Evolutionary conservation across 2,113 vertebrate species (phyloP).

Genomic region (Zapornia atra): DNA sequence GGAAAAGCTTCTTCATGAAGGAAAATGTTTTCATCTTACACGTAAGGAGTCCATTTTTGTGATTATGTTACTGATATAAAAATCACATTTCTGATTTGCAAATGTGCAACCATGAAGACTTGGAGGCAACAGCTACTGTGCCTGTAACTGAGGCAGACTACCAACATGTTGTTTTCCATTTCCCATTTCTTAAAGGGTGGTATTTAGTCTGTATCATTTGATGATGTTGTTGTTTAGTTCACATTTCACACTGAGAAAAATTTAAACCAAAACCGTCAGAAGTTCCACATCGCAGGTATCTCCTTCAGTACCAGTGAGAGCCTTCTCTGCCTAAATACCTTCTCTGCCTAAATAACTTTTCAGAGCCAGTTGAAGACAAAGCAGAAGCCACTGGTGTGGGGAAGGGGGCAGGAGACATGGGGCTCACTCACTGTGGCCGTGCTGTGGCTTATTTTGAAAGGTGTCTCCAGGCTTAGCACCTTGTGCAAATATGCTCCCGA

Average conservation of each 20-base stretch:
- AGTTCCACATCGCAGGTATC: background rate
- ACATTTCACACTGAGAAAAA: background rate
- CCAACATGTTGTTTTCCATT: background rate
- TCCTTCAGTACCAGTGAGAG: background rate
- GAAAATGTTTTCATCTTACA: background rate
- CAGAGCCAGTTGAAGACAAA: background rate
- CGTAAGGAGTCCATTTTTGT: background rate
- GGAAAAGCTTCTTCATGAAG: background rate
- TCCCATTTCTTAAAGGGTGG: background rate
- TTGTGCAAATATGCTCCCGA: background rate
- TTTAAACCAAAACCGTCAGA: background rate
- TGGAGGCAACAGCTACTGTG: background rate
- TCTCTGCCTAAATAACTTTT: background rate
- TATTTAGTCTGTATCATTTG: background rate
- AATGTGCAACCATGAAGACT: accelerated
- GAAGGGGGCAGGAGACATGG: background rate
- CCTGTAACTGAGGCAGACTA: background rate
- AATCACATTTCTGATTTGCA: background rate
- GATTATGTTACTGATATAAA: background rate
- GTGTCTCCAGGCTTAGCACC: background rate
- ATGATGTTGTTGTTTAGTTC: background rate
- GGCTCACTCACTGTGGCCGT: background rate
- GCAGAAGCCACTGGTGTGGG: background rate
- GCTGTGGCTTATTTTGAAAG: background rate
- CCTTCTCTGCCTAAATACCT: no score